Percentiles rank a stretch among this genome's conserved stretches.
Conservation (phyloP, 2,888 invertebrate species). For the Lasioglossum lativentre region DNA sequence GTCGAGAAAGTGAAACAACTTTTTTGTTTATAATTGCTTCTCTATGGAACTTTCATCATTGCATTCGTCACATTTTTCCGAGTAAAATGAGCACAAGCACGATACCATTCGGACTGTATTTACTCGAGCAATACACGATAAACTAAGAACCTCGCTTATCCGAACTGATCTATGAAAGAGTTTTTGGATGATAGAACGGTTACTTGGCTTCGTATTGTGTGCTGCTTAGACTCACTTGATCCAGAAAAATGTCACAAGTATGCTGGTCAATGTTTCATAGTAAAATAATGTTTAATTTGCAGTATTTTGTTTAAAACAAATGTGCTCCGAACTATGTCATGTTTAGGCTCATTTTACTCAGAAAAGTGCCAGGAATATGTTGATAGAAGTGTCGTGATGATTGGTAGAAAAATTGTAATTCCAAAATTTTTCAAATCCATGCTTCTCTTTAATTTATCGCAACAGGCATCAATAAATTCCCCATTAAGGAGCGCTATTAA, state of each 20-base stretch:
- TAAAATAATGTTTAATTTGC: not conserved
- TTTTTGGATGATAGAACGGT: not conserved
- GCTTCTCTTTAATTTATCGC: not conserved
- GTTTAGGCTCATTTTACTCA: not conserved
- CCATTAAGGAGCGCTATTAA: constrained; percentile 20
- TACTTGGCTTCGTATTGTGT: not conserved
- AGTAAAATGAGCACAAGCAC: not conserved
- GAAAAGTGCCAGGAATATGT: not conserved
- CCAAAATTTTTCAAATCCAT: not conserved
- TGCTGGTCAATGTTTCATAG: not conserved
- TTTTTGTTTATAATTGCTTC: not conserved
- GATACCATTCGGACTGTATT: not conserved
- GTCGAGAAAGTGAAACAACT: not conserved
- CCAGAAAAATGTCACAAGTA: not conserved
- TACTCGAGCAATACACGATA: not conserved
- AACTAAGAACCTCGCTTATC: not conserved
- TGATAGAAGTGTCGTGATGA: not conserved
- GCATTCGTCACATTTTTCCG: not conserved
- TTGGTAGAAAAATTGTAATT: not conserved
- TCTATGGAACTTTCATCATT: not conserved
- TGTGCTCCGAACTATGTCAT: not conserved
- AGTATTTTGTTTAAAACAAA: not conserved
- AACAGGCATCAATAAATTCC: constrained; percentile 25
- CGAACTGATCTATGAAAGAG: not conserved
- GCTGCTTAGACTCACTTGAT: not conserved